These are phyloP conservation scores for Okamejei kenojei DNA, from an alignment of 2,797 vertebrate genomes.

Conservation along the genomic window DNA sequence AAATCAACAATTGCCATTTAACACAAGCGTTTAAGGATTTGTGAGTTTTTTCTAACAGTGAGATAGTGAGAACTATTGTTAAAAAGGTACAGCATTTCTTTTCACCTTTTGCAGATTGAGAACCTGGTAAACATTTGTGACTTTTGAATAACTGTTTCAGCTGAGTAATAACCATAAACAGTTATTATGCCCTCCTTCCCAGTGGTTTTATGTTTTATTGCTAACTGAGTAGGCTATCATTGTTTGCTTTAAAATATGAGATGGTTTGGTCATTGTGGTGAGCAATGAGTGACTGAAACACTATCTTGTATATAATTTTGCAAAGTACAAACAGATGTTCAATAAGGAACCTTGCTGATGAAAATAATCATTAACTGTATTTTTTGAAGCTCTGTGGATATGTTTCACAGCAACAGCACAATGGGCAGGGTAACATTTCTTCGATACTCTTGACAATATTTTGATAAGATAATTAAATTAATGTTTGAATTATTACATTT, in stretches of 20 bases:
- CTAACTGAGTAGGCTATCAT: not conserved
- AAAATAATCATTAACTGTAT: not conserved
- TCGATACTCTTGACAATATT: too few relatives aligned
- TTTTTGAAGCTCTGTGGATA: not conserved
- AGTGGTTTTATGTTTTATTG: slow-evolving; percentile 19
- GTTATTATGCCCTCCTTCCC: not conserved
- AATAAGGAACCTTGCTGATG: not conserved
- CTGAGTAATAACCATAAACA: not conserved
- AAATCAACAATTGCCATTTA: not conserved
- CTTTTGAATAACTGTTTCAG: not conserved
- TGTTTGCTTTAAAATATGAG: not conserved
- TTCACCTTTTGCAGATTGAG: not conserved
- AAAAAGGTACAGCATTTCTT: not conserved
- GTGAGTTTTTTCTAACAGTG: not conserved
- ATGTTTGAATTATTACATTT: not conserved
- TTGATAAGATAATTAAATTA: not conserved
- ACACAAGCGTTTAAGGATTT: not conserved
- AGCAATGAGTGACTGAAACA: not conserved
- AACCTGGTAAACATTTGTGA: not conserved
- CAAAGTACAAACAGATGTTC: slow-evolving; percentile 27
- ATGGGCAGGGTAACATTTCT: not conserved
- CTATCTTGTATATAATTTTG: not conserved
- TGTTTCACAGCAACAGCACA: not conserved
- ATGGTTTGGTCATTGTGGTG: slow-evolving; percentile 24
- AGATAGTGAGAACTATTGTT: not conserved